These are phyloP conservation scores for Hyperoodon ampullatus DNA, from an alignment of 2,113 vertebrate genomes.

Conservation along the genomic window DNA sequence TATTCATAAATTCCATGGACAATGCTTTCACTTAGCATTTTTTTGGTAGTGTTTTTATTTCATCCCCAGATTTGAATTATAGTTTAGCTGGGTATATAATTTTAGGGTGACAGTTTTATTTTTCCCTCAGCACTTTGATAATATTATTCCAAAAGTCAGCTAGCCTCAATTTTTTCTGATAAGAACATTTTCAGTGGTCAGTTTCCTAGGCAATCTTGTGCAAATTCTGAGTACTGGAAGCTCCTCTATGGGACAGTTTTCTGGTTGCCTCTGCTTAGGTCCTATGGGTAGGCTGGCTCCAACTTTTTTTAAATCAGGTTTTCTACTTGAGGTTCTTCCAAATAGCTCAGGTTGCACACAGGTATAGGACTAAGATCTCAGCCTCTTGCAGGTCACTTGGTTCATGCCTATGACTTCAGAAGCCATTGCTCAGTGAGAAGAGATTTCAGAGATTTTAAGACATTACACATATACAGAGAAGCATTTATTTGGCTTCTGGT, in stretches of 20 bases:
- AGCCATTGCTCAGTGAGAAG: background rate
- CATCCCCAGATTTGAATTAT: constrained; percentile 12
- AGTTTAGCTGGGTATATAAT: background rate
- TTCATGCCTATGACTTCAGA: background rate
- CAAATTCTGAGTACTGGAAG: background rate
- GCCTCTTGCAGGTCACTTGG: background rate
- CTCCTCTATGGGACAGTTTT: background rate
- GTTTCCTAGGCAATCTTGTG: background rate
- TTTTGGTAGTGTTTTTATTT: constrained; percentile 39
- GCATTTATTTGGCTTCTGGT: background rate
- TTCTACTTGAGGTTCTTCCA: background rate
- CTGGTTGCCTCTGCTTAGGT: background rate
- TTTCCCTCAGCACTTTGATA: constrained; percentile 11
- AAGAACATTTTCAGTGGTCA: background rate
- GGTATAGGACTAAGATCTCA: background rate
- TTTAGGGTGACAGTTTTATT: constrained; percentile 28
- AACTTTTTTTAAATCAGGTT: background rate
- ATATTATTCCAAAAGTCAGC: constrained; percentile 24
- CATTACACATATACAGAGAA: background rate
- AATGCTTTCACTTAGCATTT: background rate
- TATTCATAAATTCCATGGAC: constrained; percentile 10
- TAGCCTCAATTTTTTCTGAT: background rate
- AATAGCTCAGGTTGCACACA: background rate
- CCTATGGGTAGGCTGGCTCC: background rate
- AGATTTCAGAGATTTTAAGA: constrained; percentile 8